Evolutionary conservation across 2,113 vertebrate species (phyloP).

Genomic region (Equus przewalskii): DNA sequence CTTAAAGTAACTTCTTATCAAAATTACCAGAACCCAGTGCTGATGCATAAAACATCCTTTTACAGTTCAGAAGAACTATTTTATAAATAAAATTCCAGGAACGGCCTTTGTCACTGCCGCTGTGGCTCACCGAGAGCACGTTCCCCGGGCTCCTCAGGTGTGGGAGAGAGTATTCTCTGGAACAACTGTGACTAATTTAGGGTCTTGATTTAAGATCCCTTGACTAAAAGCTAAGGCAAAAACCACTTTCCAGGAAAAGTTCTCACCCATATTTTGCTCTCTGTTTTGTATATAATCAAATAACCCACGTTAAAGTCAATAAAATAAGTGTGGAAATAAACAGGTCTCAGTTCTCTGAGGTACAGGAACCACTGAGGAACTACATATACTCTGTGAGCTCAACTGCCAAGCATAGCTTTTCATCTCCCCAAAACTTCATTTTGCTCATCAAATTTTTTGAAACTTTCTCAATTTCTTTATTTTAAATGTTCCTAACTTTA

Average conservation of each 20-base stretch:
- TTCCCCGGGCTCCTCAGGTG: neutral
- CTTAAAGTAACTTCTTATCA: neutral
- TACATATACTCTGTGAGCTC: neutral
- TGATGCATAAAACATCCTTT: constrained; percentile 22
- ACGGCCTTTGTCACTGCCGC: neutral
- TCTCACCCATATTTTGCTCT: constrained; percentile 53
- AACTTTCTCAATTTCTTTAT: neutral
- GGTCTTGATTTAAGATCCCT: constrained; percentile 56
- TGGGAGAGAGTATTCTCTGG: constrained; percentile 67
- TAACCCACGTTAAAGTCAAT: neutral
- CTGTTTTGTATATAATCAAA: neutral
- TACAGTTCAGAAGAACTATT: constrained; percentile 63
- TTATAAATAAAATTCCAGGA: constrained; percentile 69
- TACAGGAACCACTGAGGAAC: neutral
- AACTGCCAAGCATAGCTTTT: neutral
- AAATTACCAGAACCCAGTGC: neutral
- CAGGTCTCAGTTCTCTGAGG: neutral
- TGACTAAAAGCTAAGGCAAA: constrained; percentile 74
- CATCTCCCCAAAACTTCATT: neutral
- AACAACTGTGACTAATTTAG: constrained; percentile 82
- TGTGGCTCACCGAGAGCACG: neutral
- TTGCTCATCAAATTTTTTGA: neutral
- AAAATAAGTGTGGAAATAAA: neutral
- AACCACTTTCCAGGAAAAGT: constrained; percentile 81
- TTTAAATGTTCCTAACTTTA: neutral